Conservation (phyloP, 2,888 invertebrate species). For the Cryptosula pallasiana region DNA sequence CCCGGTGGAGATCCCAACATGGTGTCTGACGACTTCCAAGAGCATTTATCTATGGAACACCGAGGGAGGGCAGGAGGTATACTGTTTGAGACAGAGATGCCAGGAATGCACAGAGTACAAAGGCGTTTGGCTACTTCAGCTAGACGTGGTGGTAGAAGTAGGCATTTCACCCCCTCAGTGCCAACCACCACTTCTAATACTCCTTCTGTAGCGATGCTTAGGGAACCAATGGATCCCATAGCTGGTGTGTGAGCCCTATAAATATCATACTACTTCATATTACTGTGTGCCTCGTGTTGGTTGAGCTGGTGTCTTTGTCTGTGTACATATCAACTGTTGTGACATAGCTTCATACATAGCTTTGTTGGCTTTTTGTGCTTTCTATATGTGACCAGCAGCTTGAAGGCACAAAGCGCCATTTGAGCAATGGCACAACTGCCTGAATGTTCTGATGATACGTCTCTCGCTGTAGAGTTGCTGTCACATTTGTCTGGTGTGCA, state of each 20-base stretch:
- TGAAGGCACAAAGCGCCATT: no score
- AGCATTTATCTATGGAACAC: constrained; percentile 90
- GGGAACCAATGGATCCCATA: constrained; percentile 93
- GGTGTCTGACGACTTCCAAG: constrained; percentile 94
- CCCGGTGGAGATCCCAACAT: constrained; percentile 96
- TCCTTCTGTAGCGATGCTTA: constrained; percentile 69
- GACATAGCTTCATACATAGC: no score
- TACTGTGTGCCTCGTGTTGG: no score
- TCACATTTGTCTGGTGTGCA: constrained; percentile 55
- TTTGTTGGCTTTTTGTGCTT: no score
- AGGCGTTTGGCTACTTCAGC: constrained; percentile 67
- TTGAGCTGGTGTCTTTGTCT: no score
- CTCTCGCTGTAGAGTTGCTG: constrained; percentile 65
- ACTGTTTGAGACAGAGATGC: neutral
- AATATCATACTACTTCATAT: no score
- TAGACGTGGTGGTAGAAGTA: constrained; percentile 72
- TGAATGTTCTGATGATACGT: constrained; percentile 4
- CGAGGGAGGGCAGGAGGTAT: constrained; percentile 30
- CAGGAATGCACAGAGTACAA: constrained; percentile 62
- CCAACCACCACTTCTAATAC: constrained; percentile 62
- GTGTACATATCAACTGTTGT: no score
- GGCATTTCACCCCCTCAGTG: constrained; percentile 77
- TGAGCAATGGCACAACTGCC: neutral
- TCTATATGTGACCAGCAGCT: no score
- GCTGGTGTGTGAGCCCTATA: no score